phyloP scores from a whole-genome alignment of 2,113 vertebrate genomes.

The Scomber colias region DNA sequence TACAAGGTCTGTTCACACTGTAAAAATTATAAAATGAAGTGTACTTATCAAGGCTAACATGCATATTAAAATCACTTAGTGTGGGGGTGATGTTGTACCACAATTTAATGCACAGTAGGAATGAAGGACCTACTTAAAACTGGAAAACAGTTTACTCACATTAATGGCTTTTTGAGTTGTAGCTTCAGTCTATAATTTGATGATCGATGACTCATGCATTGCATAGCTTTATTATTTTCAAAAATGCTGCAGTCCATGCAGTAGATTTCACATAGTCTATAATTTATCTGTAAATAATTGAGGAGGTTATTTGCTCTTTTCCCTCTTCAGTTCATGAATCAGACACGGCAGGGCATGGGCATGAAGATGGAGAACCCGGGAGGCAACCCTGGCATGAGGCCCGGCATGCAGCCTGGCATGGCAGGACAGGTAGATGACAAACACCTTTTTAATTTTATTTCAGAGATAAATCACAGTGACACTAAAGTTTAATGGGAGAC shows the following conservation, averaged over 20 bases:
- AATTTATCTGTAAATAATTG: background rate
- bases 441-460: background rate
- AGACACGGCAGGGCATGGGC: slow-evolving; percentile 90
- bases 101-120: too few relatives aligned
- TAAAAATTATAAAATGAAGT: background rate
- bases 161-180: background rate
- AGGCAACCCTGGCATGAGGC: slow-evolving; percentile 86
- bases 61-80: background rate
- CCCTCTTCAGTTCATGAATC: slow-evolving; percentile 92
- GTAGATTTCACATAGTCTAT: background rate
- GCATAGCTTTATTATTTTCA: background rate
- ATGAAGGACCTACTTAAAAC: background rate
- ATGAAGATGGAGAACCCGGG: slow-evolving; percentile 93
- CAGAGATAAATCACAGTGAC: slow-evolving; percentile 2
- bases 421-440: slow-evolving; percentile 85
- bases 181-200: too few relatives aligned
- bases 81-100: too few relatives aligned
- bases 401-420: slow-evolving; percentile 86
- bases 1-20: background rate
- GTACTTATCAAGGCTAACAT: background rate
- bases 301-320: slow-evolving; percentile 20
- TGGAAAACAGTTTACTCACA: background rate
- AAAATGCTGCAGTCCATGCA: background rate
- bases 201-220: background rate
- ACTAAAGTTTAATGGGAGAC: background rate